Evolutionary conservation across 2,888 invertebrate species (phyloP), one percentile per base, ranked within the genome.

Genomic region (Dendrolimus houi): DNA sequence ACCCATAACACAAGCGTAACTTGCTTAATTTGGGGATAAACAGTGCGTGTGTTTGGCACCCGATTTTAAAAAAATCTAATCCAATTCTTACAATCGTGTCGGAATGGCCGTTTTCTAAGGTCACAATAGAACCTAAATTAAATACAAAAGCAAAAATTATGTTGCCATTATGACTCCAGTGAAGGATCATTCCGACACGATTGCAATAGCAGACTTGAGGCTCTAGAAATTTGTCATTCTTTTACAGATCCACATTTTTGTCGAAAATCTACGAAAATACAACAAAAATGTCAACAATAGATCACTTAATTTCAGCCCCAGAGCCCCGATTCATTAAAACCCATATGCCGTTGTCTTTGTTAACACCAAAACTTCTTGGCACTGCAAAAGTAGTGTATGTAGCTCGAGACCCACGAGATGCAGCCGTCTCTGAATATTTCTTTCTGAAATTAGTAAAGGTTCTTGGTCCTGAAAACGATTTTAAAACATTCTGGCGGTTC

Each of bases 381-480:
- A 56, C 67, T 69, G 57, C 80, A 55, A 68, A 93, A 92, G 81
- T 95, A 2, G 91, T 96, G 57, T 96, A 96, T 71, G 93, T 96
- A 1, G 94, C 94, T 0, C 89, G 96, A 59, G 95, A 96, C 82
- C 95, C 96, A 0, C 94, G 95, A 77, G 96, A 96, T 77, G 94
- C 95, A 0, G 93, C 93, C 0, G 94, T 96, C 0, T 96, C 96
- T 0, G 95, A 91, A 74, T 96, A 93, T 71, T 93, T 95, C 74
- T 91, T 95, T 55, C 94, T 94, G 72, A 85, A 92, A 55, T 75
- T 93, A 1, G 91, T 93, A 59, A 85, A 87, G 55, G 91, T 93
- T 0, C 92, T 92, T 67, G 92, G 92, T 0, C 93, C 91, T 65
- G 67, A 72, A 0, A 92, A 92, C 10, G 92, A 93, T 63, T 94